Conservation (phyloP, 2,797 vertebrate species). For the Paedocypris micromegethes region DNA sequence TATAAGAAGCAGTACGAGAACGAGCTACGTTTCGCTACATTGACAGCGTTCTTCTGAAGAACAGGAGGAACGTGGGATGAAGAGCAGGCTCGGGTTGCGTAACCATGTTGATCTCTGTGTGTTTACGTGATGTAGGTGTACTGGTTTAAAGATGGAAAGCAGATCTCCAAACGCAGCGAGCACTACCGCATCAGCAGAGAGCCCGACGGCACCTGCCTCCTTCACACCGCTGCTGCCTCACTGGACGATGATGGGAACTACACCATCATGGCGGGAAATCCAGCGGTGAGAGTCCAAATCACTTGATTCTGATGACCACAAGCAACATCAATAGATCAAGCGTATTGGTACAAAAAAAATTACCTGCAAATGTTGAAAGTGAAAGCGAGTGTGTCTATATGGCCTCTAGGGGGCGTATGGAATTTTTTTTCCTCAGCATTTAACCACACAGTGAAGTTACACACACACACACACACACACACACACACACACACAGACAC, state of each 20-base stretch:
- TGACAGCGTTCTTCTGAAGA: background rate
- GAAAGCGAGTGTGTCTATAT: too few relatives aligned
- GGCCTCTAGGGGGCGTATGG: too few relatives aligned
- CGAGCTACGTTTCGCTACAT: too few relatives aligned
- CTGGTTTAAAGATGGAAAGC: conserved; percentile 99
- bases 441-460: background rate
- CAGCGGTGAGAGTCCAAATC: conserved; percentile 70
- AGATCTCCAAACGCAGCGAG: conserved; percentile 93
- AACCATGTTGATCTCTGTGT: conserved; percentile 23
- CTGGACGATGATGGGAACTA: conserved; percentile 98
- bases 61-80: background rate
- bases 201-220: conserved; percentile 83
- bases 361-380: too few relatives aligned
- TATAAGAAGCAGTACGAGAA: too few relatives aligned
- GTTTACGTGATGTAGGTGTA: conserved; percentile 74
- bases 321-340: background rate
- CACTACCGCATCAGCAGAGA: conserved; percentile 91
- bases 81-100: conserved; percentile 1
- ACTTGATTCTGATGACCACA: background rate
- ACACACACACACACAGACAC: background rate
- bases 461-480: background rate
- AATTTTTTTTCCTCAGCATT: too few relatives aligned
- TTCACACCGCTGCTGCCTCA: conserved; percentile 81
- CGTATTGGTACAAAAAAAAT: too few relatives aligned
- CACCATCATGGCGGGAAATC: conserved; percentile 92